Evolutionary conservation across 2,797 vertebrate genomes (phyloP).

Genomic region (Lycodopsis pacificus): DNA sequence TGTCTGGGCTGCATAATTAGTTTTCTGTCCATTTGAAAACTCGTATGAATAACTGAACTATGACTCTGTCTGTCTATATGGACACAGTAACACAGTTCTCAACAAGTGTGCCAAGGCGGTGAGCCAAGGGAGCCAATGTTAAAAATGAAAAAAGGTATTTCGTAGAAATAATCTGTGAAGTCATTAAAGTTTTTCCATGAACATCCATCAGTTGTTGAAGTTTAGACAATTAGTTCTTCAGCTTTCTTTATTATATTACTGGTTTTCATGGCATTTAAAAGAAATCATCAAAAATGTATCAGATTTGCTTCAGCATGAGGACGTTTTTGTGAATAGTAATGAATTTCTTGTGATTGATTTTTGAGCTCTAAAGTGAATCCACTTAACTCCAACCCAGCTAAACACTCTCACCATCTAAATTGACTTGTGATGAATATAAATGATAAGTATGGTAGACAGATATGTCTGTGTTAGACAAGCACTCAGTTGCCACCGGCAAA

Average conservation of each 20-base stretch:
- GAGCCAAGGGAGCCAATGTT: neutral
- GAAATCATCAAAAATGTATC: neutral
- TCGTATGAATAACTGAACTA: constrained; percentile 51
- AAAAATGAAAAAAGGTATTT: neutral
- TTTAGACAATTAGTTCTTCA: neutral
- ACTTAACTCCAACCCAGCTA: neutral
- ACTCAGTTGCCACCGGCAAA: neutral
- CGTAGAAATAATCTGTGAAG: neutral
- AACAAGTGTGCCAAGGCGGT: neutral
- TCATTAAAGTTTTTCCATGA: constrained; percentile 12
- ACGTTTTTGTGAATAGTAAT: neutral
- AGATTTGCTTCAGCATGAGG: neutral
- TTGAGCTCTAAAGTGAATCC: neutral
- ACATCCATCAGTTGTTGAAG: neutral
- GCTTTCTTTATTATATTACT: neutral
- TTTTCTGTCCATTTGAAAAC: constrained; percentile 54
- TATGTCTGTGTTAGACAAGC: neutral
- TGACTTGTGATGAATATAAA: neutral
- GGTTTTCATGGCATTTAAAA: constrained; percentile 6
- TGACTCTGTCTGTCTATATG: constrained; percentile 38
- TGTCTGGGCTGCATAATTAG: constrained; percentile 65
- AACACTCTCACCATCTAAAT: neutral
- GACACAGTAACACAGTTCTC: constrained; percentile 13
- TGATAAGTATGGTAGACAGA: neutral
- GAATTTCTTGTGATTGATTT: neutral